phyloP scores from a whole-genome alignment of 2,888 invertebrate species.

The Philonicus albiceps region DNA sequence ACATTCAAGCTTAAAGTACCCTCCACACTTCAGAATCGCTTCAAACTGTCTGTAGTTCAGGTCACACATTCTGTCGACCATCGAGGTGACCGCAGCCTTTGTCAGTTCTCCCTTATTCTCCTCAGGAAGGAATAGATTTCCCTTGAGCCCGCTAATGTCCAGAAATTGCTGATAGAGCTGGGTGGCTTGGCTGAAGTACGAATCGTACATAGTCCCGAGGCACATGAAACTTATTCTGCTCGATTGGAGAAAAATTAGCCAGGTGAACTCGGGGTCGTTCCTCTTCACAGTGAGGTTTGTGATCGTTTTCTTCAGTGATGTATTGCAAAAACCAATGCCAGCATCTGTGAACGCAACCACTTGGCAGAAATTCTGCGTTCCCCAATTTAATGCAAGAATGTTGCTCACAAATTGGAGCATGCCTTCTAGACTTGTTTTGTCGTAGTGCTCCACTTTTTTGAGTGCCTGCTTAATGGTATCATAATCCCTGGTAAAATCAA shows the following conservation, averaged over 20 bases:
- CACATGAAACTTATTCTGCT: constrained; percentile 82
- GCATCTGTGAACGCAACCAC: constrained; percentile 81
- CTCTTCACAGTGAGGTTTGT: constrained; percentile 55
- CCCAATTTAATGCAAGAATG: constrained; percentile 88
- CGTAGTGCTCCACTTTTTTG: constrained; percentile 80
- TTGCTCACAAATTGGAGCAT: constrained; percentile 82
- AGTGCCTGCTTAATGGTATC: constrained; percentile 79
- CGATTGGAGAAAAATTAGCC: constrained; percentile 81
- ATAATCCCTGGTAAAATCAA: constrained; percentile 89
- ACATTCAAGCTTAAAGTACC: constrained; percentile 70
- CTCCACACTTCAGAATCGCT: constrained; percentile 76
- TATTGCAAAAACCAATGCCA: constrained; percentile 72
- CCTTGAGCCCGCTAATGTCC: constrained; percentile 76
- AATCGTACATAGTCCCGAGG: constrained; percentile 72
- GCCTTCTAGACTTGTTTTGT: constrained; percentile 84
- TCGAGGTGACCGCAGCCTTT: constrained; percentile 58
- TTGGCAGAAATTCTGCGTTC: constrained; percentile 85
- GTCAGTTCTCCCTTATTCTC: constrained; percentile 53
- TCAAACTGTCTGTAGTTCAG: constrained; percentile 77
- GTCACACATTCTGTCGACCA: constrained; percentile 75
- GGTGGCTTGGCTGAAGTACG: constrained; percentile 63
- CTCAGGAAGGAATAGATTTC: constrained; percentile 66
- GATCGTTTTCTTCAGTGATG: constrained; percentile 70
- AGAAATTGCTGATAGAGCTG: constrained; percentile 77
- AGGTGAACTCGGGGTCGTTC: constrained; percentile 64